Conservation (phyloP, 2,113 vertebrate genomes). For the Cavia aperea region DNA sequence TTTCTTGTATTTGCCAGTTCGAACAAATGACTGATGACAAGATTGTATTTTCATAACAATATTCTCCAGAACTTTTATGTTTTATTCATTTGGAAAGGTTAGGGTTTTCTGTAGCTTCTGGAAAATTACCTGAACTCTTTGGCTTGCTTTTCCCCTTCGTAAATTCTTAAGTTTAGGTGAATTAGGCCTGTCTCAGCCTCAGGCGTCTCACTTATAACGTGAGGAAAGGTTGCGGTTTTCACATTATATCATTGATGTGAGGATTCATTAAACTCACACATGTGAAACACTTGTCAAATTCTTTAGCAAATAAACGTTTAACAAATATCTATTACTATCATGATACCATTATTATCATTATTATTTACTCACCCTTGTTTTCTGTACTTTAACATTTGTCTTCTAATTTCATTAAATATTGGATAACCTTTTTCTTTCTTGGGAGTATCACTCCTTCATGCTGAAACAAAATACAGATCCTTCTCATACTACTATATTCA, state of each 20-base stretch:
- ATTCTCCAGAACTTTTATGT: background rate
- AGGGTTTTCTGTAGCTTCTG: background rate
- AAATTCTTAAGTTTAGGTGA: background rate
- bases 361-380: background rate
- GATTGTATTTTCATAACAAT: background rate
- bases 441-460: background rate
- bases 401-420: slow-evolving; percentile 3
- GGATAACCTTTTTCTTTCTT: background rate
- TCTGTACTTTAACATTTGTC: background rate
- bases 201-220: background rate
- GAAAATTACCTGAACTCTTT: background rate
- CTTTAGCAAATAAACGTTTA: background rate
- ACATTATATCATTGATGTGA: background rate
- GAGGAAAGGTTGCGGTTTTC: background rate
- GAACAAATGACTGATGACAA: background rate
- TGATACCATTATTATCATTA: too few species aligned
- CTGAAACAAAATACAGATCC: background rate
- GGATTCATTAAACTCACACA: background rate
- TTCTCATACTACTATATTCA: background rate
- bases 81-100: slow-evolving; percentile 13
- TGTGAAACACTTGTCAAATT: background rate
- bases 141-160: background rate
- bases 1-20: background rate
- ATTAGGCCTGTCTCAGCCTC: background rate
- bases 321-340: background rate